Conservation (phyloP, 1,140 invertebrate species). For the Heliconius hewitsoni region DNA sequence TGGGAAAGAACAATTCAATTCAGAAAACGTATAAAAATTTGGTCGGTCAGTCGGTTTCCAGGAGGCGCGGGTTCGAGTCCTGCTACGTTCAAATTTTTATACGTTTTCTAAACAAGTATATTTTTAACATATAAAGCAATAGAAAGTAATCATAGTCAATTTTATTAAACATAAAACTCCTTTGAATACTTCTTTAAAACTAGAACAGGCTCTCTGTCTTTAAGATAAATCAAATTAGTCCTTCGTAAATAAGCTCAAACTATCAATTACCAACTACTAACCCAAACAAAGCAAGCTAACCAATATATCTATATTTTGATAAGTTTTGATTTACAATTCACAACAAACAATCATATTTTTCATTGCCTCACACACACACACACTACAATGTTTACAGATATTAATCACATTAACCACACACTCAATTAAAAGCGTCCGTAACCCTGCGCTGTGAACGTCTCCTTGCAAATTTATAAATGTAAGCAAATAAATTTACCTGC, state of each 20-base stretch:
- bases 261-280: neutral
- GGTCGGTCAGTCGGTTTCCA: too few relatives aligned
- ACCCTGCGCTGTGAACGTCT: conserved; percentile 19
- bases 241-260: neutral
- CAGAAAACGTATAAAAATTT: too few relatives aligned
- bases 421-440: conserved; percentile 3
- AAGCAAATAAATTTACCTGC: conserved; percentile 35
- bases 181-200: too few relatives aligned
- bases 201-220: too few relatives aligned
- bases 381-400: neutral
- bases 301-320: neutral
- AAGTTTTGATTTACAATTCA: neutral
- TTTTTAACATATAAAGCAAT: too few relatives aligned
- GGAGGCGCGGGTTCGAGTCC: too few relatives aligned
- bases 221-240: too few relatives aligned
- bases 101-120: too few relatives aligned
- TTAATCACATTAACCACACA: neutral
- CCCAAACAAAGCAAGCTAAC: neutral
- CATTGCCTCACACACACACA: neutral
- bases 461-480: conserved; percentile 19
- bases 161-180: too few relatives aligned
- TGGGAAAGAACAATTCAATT: too few relatives aligned
- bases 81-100: too few relatives aligned
- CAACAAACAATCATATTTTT: neutral
- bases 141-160: too few relatives aligned